Conservation (phyloP, 2,113 vertebrate species). For the Lophochroa leadbeateri region DNA sequence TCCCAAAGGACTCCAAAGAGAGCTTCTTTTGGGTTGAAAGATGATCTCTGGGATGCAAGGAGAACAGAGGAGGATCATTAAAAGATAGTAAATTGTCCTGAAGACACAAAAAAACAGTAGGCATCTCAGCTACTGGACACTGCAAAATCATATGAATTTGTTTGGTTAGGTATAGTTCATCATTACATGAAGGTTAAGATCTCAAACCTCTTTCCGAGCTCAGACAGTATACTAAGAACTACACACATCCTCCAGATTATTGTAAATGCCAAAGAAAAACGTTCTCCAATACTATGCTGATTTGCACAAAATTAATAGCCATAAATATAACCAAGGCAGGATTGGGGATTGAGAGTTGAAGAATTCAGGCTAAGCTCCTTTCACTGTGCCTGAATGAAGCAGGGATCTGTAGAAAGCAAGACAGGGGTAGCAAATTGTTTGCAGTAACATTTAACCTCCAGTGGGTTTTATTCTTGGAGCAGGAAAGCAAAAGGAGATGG, state of each 20-base stretch:
- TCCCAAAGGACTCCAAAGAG: background rate
- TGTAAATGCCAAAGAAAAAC: background rate
- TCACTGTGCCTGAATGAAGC: background rate
- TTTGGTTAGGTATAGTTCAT: background rate
- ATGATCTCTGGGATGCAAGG: background rate
- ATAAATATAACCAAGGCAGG: background rate
- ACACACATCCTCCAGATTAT: background rate
- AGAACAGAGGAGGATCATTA: background rate
- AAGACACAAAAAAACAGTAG: background rate
- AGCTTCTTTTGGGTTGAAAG: background rate
- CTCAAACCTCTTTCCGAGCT: background rate
- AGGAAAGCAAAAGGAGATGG: background rate
- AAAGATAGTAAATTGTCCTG: background rate
- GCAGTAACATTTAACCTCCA: constrained; percentile 3
- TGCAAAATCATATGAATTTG: background rate
- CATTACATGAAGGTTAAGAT: background rate
- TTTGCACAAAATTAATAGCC: background rate
- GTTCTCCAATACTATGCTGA: background rate
- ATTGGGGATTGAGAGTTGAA: background rate
- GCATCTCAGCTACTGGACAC: background rate
- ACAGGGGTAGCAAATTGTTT: background rate
- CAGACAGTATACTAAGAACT: background rate
- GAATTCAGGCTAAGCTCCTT: background rate
- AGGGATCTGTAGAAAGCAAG: background rate
- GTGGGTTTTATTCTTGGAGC: background rate